Evolutionary conservation across 1,140 invertebrate species (phyloP).

Genomic region (Drosophila sproati): DNA sequence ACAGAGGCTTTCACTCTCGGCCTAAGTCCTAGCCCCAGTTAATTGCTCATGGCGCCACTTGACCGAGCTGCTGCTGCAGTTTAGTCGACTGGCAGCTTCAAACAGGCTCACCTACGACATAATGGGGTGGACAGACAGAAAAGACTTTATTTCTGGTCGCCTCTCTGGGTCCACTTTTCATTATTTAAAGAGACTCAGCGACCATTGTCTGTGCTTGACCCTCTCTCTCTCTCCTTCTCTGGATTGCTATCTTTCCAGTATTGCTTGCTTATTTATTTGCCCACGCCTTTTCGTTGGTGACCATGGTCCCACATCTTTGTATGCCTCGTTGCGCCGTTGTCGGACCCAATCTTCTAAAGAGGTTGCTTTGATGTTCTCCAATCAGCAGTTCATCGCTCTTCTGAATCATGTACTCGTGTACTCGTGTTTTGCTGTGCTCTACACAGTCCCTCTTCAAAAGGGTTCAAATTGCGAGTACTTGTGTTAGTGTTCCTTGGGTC

Average conservation of each 20-base stretch:
- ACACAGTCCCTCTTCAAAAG: constrained; percentile 41
- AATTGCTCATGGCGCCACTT: constrained; percentile 79
- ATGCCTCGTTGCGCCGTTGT: constrained; percentile 28
- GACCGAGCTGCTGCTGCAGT: constrained; percentile 66
- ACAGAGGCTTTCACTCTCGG: constrained; percentile 18
- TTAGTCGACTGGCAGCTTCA: constrained; percentile 67
- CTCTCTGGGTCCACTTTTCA: constrained; percentile 63
- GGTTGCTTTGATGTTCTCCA: constrained; percentile 70
- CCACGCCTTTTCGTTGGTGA: constrained; percentile 43
- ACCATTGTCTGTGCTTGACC: constrained; percentile 77
- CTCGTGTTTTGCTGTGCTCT: too few species aligned
- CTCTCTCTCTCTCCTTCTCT: constrained; percentile 11
- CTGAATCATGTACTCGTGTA: constrained; percentile 31
- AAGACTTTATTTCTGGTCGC: constrained; percentile 28
- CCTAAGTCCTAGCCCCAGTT: constrained; percentile 44
- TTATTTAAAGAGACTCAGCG: constrained; percentile 66
- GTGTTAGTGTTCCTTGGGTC: constrained; percentile 1
- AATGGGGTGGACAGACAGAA: constrained; percentile 20
- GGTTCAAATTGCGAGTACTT: constrained; percentile 50
- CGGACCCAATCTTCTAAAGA: constrained; percentile 55
- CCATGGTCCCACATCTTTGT: constrained; percentile 9
- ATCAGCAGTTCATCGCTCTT: constrained; percentile 69
- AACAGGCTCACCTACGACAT: constrained; percentile 43
- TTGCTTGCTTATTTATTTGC: constrained; percentile 44
- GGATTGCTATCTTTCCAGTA: not conserved